Evolutionary conservation across 1,140 invertebrate species (phyloP).

Genomic region (Bombus difficillimus): DNA sequence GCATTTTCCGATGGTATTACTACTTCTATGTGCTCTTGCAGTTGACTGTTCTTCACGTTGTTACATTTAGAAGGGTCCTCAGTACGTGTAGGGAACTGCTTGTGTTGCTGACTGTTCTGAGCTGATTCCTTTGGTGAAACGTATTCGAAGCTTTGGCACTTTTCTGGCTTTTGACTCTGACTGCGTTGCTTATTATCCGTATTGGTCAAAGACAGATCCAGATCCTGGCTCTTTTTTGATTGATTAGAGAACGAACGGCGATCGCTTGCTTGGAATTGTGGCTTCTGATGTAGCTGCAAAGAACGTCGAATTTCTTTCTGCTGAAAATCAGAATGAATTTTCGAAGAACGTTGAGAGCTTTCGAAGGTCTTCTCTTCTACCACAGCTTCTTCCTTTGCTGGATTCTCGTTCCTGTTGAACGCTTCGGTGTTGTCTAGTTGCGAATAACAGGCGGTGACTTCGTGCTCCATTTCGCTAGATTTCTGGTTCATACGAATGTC

Average conservation of each 20-base stretch:
- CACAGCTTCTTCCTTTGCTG: slow-evolving; percentile 41
- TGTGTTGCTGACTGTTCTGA: slow-evolving; percentile 62
- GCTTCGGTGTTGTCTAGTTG: slow-evolving; percentile 68
- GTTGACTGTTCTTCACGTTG: slow-evolving; percentile 60
- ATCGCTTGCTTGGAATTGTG: slow-evolving; percentile 18
- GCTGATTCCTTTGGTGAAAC: slow-evolving; percentile 69
- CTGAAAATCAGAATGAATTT: slow-evolving; percentile 33
- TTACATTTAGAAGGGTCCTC: slow-evolving; percentile 63
- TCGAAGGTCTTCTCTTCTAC: slow-evolving; percentile 58
- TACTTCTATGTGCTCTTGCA: slow-evolving; percentile 68
- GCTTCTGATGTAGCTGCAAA: slow-evolving; percentile 48
- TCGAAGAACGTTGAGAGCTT: slow-evolving; percentile 36
- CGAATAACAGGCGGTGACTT: slow-evolving; percentile 46
- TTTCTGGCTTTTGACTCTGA: slow-evolving; percentile 54
- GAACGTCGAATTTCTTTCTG: slow-evolving; percentile 51
- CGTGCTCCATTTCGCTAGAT: slow-evolving; percentile 52
- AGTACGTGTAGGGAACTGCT: slow-evolving; percentile 58
- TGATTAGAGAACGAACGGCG: slow-evolving; percentile 38
- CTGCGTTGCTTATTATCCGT: slow-evolving; percentile 37
- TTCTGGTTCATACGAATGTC: slow-evolving; percentile 52
- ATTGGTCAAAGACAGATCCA: slow-evolving; percentile 3
- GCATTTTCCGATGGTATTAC: slow-evolving; percentile 78
- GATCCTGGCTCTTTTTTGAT: slow-evolving; percentile 29
- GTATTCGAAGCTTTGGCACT: slow-evolving; percentile 69
- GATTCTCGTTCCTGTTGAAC: slow-evolving; percentile 68